These are phyloP conservation scores for Pseudomyrmex concolor DNA, from an alignment of 1,140 invertebrate species.

Conservation along the genomic window DNA sequence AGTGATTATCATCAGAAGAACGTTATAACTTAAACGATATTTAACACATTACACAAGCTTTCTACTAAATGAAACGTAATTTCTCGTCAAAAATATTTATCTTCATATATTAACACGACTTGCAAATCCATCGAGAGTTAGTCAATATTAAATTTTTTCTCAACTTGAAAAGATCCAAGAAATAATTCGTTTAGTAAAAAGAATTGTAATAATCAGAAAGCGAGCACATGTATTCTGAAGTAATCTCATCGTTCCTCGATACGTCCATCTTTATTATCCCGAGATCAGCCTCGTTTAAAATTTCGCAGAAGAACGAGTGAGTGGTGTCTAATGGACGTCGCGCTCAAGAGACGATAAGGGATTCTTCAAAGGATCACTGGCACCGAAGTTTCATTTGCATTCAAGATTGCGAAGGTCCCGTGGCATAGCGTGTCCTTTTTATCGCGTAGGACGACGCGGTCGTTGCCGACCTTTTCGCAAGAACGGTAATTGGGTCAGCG, in stretches of 20 bases:
- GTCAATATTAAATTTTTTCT: not conserved
- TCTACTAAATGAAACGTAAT: too few relatives aligned
- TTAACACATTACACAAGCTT: not conserved
- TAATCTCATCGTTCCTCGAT: not conserved
- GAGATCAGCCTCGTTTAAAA: constrained; percentile 60
- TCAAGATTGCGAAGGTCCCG: constrained; percentile 69
- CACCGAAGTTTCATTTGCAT: constrained; percentile 74
- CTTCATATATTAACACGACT: not conserved
- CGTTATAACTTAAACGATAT: not conserved
- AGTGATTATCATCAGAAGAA: not conserved
- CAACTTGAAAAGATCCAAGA: not conserved
- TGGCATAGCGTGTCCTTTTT: constrained; percentile 28
- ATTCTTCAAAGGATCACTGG: constrained; percentile 73
- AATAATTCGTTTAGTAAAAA: not conserved
- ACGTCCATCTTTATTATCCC: constrained; percentile 64
- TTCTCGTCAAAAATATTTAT: not conserved
- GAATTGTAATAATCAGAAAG: not conserved
- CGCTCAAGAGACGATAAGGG: constrained; percentile 69
- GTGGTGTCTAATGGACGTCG: constrained; percentile 70
- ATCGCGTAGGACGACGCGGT: constrained; percentile 31
- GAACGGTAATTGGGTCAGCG: constrained; percentile 66
- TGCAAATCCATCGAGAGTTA: not conserved
- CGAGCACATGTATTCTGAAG: not conserved
- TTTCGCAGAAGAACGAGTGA: constrained; percentile 56
- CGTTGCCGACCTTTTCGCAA: constrained; percentile 31